Evolutionary conservation across 2,888 invertebrate genomes (phyloP), one percentile per base, ranked within the genome.

Genomic region (Macaria notata): DNA sequence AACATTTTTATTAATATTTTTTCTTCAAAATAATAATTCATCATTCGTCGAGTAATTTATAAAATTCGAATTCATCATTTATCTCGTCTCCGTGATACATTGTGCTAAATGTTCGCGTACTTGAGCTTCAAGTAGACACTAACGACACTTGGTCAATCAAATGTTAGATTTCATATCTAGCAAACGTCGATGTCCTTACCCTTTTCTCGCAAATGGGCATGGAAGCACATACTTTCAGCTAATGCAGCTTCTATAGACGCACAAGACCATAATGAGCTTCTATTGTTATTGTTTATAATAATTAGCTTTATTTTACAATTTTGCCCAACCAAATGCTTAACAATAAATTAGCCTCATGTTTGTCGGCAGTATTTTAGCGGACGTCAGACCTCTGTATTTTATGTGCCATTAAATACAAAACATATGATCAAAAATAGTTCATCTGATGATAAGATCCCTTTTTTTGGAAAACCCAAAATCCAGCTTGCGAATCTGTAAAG

Each of bases 401-500:
- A 19, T 19, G 19, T 19, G 19, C 19, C 19, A 19, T 19, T 19
- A 19, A 19, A 19, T 19, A 19, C 2, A 19, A 19, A 19, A 19
- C 2, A 19, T 19, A 19, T 19, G 19, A 19, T 19, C 19, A 19
- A 19, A 19, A 19, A 19, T 19, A 19, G 19, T 19, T 36, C 7
- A 36, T 36, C 33, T 36, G 5, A 36, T 7, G 7, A 6, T 45
- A 50, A 49, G 31, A 30, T 59, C 6, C 39, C 3, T 50, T 52
- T 62, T 60, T 61, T n/a, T 49, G 48, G 47, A 59, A 55, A 68
- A 67, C 62, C 58, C 38, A 62, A 60, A 69, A 41, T 68, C 59
- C 59, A 61, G 71, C 65, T 61, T 72, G 67, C 73, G 71, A 72
- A 72, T 70, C 71, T 75, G 65, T 69, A 72, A 69, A 73, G 74